Percentiles rank a stretch among this genome's conserved stretches.
Evolutionary conservation across 2,888 invertebrate genomes (phyloP).

Genomic region (Spisula solida): DNA sequence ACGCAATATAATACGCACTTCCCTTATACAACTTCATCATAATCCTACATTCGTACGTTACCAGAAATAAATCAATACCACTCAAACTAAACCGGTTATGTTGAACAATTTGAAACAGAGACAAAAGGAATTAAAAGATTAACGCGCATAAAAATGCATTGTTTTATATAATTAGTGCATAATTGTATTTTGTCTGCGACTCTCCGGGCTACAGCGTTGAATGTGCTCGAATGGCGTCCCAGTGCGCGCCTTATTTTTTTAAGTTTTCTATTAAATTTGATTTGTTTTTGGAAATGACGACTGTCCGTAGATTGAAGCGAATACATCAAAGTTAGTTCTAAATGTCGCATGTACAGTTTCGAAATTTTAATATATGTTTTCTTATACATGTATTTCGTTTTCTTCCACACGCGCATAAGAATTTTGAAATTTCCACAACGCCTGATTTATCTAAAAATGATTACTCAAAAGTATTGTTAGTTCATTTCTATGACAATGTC

Average conservation of each 20-base stretch:
- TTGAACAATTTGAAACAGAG: not conserved
- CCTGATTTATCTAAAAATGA: not conserved
- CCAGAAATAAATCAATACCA: not conserved
- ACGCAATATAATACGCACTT: not conserved
- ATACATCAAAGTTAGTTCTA: not conserved
- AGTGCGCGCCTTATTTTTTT: not conserved
- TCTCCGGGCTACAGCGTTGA: not conserved
- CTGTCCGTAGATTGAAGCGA: not conserved
- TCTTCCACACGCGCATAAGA: not conserved
- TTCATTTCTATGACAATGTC: not conserved
- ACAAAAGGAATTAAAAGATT: slow-evolving; percentile 20
- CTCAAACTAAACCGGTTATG: not conserved
- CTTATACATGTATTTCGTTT: not conserved
- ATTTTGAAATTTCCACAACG: not conserved
- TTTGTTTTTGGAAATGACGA: not conserved
- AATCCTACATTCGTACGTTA: too few relatives aligned
- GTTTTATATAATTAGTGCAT: not conserved
- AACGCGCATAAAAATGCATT: slow-evolving; percentile 19
- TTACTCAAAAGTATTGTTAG: not conserved
- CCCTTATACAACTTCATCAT: not conserved
- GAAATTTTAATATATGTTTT: not conserved
- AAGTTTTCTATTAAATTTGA: not conserved
- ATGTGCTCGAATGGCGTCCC: not conserved
- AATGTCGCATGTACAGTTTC: not conserved
- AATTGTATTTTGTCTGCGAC: not conserved